Conservation (phyloP, 2,113 vertebrate genomes). For the Dasyurus viverrinus region DNA sequence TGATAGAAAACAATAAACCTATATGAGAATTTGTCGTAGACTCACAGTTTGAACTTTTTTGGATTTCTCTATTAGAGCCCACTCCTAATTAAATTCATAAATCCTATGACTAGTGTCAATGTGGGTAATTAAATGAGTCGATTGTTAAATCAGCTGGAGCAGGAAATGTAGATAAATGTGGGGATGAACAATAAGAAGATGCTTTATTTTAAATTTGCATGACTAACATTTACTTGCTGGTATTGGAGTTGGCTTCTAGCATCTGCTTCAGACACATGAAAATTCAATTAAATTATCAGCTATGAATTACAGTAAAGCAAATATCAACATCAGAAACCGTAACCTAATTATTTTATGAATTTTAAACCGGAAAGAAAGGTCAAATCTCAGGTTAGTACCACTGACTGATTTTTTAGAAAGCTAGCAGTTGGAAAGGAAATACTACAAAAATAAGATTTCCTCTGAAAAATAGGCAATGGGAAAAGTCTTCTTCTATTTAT, state of each 20-base stretch:
- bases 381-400: slow-evolving; percentile 60
- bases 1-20: slow-evolving; percentile 64
- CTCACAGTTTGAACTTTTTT: slow-evolving; percentile 63
- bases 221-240: slow-evolving; percentile 74
- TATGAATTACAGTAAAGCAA: slow-evolving; percentile 76
- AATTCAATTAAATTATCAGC: slow-evolving; percentile 84
- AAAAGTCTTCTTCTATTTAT: slow-evolving; percentile 37
- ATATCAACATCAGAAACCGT: slow-evolving; percentile 77
- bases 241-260: slow-evolving; percentile 73
- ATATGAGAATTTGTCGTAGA: slow-evolving; percentile 60
- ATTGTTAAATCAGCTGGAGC: slow-evolving; percentile 73
- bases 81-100: slow-evolving; percentile 78
- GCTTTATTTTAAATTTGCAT: slow-evolving; percentile 76
- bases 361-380: slow-evolving; percentile 76
- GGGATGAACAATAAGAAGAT: slow-evolving; percentile 68
- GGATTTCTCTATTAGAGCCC: slow-evolving; percentile 64
- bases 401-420: slow-evolving; percentile 48
- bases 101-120: slow-evolving; percentile 76
- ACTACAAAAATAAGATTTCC: slow-evolving; percentile 33
- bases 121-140: slow-evolving; percentile 80
- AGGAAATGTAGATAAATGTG: slow-evolving; percentile 77
- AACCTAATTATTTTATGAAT: slow-evolving; percentile 81
- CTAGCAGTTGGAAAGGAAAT: slow-evolving; percentile 3
- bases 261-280: slow-evolving; percentile 83
- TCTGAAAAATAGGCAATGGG: not conserved